Evolutionary conservation across 2,888 invertebrate species (phyloP), one percentile per base, ranked within the genome.

Genomic region (Drosophila barbarae): DNA sequence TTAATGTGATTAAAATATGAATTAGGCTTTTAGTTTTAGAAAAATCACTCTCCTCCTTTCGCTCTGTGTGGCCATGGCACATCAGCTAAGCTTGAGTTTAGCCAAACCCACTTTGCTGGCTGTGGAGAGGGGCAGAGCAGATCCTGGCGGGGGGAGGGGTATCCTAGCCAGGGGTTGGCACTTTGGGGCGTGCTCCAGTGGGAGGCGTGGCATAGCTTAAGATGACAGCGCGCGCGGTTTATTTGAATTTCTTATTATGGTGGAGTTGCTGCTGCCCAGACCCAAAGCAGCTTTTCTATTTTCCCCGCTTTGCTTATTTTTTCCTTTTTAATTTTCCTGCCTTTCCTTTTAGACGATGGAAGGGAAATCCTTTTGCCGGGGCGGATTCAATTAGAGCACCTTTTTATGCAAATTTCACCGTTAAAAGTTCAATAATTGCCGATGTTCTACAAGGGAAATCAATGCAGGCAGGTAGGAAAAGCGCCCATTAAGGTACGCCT

Each of bases 401-500:
- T 82, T 77, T 81, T 79, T 83, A 80, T 80, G 79, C 72, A 84
- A 80, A 80, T 74, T 57, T 63, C 50, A 58, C 67, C 85, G 78
- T 87, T 86, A 85, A 86, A 87, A 88, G 79, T 80, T 80, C 89
- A 87, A 89, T 89, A 87, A 89, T 88, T 84, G 87, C 81, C 84
- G 84, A 84, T 88, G 89, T 89, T 88, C 85, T 87, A 88, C 88
- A 87, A 88, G 88, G 84, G 76, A 85, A 88, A 87, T 85, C 86
- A 87, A 87, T 74, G 84, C 55, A 38, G 55, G 53, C 55, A 84
- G 79, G 79, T 79, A 61, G 65, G 59, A 63, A n/a, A 39, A 50
- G 41, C 32, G 36, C 21, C 30, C 50, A 59, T 63, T 63, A 64
- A 34, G 52, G 36, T 26, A 30, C 28, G 5, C 7, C 36, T 49